Evolutionary conservation across 2,797 vertebrate species (phyloP).

Genomic region (Myiotriccus ornatus): DNA sequence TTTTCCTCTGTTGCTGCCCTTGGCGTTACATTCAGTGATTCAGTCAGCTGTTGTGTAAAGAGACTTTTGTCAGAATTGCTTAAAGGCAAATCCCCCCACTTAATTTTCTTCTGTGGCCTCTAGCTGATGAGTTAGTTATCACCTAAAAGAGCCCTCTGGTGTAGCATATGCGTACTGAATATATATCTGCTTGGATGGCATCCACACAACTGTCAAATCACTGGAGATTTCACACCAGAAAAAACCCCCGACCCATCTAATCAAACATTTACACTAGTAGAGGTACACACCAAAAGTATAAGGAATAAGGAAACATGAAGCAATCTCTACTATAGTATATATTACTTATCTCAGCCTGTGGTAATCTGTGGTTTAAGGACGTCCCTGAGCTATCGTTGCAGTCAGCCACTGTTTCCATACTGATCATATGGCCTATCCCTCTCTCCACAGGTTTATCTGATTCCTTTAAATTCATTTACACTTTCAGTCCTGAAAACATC

Average conservation of each 20-base stretch:
- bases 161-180: background rate
- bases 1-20: conserved; percentile 15
- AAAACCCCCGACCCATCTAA: background rate
- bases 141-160: conserved; percentile 53
- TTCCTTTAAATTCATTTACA: background rate
- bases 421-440: background rate
- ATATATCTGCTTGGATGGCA: conserved; percentile 22
- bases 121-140: conserved; percentile 55
- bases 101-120: conserved; percentile 29
- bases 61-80: conserved; percentile 36
- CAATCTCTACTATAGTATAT: background rate
- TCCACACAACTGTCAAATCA: conserved; percentile 25
- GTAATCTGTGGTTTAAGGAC: background rate
- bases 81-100: conserved; percentile 56
- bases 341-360: background rate
- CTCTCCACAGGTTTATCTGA: background rate
- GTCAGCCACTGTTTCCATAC: background rate
- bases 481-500: background rate
- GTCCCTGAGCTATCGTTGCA: background rate
- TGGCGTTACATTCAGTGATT: conserved; percentile 44
- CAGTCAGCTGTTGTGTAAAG: conserved; percentile 37
- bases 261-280: background rate
- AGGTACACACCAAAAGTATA: background rate
- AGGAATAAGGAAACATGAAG: background rate
- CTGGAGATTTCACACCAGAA: background rate